Evolutionary conservation across 2,888 invertebrate genomes (phyloP).

Genomic region (Dasypogon diadema): DNA sequence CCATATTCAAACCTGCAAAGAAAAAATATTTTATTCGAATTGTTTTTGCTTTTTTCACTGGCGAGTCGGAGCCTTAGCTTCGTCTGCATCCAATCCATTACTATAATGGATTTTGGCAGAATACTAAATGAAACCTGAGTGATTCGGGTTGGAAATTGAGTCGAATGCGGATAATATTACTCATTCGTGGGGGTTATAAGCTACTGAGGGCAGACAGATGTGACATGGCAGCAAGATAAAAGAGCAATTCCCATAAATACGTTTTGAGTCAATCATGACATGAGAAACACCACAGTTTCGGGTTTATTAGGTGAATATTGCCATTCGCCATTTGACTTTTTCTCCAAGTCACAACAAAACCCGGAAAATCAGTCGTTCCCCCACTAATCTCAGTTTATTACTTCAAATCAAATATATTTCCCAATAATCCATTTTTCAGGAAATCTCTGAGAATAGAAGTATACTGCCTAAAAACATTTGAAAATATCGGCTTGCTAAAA

Average conservation of each 20-base stretch:
- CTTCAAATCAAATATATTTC: no score
- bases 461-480: no score
- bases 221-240: not conserved
- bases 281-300: no score
- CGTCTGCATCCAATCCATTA: constrained; percentile 7
- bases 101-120: constrained; percentile 30
- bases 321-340: not conserved
- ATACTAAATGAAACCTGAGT: not conserved
- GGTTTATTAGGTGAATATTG: not conserved
- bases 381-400: not conserved
- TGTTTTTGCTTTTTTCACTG: not conserved
- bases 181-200: no score
- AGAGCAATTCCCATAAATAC: no score
- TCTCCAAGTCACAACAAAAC: not conserved
- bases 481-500: no score
- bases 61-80: not conserved
- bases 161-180: no score
- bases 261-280: no score
- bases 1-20: constrained; percentile 20
- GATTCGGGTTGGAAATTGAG: not conserved
- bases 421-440: no score
- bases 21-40: not conserved
- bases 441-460: no score
- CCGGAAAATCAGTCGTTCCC: not conserved
- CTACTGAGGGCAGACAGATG: not conserved